Base-by-base conservation (phyloP, 1,140 invertebrate genomes). In the Aphis gossypii region DNA sequence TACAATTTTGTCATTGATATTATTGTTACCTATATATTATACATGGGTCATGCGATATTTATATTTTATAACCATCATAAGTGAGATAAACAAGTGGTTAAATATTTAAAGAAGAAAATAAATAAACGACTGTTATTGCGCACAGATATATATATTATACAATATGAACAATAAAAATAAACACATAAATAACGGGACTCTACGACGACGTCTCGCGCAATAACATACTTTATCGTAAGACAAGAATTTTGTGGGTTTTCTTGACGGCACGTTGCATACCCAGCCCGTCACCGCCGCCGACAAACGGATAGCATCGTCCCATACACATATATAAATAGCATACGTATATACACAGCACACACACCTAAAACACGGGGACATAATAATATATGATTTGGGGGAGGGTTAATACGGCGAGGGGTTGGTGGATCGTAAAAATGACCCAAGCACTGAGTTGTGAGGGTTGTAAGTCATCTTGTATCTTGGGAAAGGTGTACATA, bases 141-240 rank as follows among this genome's bases (percentile, higher is more conserved):
- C 5, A 76, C n/a, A 76, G 3, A 76, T 76, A 76, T 60, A 68
- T 68, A 68, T 68, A 86, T 86, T 30, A 38, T 46, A 48, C 20
- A n/a, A 48, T 51, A 35, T n/a, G 86, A 35, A 88, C 86, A 88
- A 51, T 88, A 88, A 88, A 87, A 88, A 51, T 51, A 51, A 88
- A 88, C 44, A 51, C 46, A 88, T 87, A 87, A 87, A 87, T 87
- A 87, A 87, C 44, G 25, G 11, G 41, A 14, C 30, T 46, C 84
- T 76, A 76, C 21, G 41, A 84, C 41, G 84, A 44, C 41, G 84
- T 87, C 44, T 44, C 18, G 30, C 5, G 44, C 84, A 87, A 87
- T 87, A 87, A 87, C 84, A 44, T 87, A 87, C 46, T 86, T 86
- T 44, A 87, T 87, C 25, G 84, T 30, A 46, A 25, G 44, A 87